Percentiles rank a stretch among this genome's conserved stretches.
These are phyloP conservation scores for Dicaeum eximium DNA, from an alignment of 2,113 vertebrate genomes.

Conservation along the genomic window DNA sequence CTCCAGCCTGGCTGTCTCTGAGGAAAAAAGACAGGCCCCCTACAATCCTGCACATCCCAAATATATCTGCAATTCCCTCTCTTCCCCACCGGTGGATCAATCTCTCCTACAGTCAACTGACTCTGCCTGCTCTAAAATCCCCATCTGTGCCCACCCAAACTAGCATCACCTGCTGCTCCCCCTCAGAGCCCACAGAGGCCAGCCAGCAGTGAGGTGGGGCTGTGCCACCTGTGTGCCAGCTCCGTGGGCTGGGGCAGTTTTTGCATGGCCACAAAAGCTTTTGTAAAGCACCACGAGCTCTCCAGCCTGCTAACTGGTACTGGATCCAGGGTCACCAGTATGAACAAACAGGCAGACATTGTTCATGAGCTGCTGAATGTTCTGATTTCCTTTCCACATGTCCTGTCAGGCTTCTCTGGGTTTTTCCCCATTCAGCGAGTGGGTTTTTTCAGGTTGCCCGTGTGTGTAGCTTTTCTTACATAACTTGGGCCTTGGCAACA, in stretches of 20 bases:
- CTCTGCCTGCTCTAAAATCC: background rate
- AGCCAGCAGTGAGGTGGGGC: no score
- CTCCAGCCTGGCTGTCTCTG: accelerated
- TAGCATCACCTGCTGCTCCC: background rate
- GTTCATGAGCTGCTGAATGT: background rate
- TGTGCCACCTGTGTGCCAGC: accelerated
- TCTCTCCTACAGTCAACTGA: background rate
- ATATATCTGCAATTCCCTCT: background rate
- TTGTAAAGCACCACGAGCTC: accelerated
- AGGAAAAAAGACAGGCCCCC: accelerated
- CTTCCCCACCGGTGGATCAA: accelerated
- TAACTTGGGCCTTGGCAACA: background rate
- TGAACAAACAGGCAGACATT: background rate
- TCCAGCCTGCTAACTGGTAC: background rate
- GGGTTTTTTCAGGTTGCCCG: background rate
- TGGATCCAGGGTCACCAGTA: background rate
- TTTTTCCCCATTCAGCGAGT: background rate
- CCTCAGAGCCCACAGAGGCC: background rate
- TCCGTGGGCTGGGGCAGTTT: background rate
- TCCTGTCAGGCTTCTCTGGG: background rate
- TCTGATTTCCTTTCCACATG: background rate
- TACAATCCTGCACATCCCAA: accelerated
- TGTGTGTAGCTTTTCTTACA: background rate
- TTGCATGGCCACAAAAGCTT: background rate
- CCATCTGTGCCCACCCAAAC: background rate